Base-by-base conservation (phyloP, 2,888 invertebrate species). In the Drosophila koepferae region DNA sequence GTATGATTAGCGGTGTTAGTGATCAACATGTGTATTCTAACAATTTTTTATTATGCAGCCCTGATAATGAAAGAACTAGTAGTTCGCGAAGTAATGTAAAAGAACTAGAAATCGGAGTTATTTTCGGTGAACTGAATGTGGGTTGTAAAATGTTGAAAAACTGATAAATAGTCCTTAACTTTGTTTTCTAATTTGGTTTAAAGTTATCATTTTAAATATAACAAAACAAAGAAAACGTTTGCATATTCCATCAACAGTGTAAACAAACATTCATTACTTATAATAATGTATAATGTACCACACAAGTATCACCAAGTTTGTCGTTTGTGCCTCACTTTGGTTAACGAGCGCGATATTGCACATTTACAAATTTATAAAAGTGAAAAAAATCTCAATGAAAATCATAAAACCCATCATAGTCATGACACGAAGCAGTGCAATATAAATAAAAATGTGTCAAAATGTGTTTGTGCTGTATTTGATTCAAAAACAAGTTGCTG, bases 261-360 rank as follows among this genome's bases (percentile, higher is more conserved):
- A 61, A 60, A 58, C 44, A 77, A 74, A 70, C 71, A 68, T 43
- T 78, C 64, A 82, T 56, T 78, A 63, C 60, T 64, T 51, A 61
- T 73, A 96, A 96, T 96, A 95, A 97, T 97, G 97, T 96, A 96
- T 96, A 96, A 96, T 95, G 96, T 97, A 95, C 97, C 97, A 95
- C 96, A 96, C 95, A 97, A 97, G 95, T 97, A 97, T 95, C 96
- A 96, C 95, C 96, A 96, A 95, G 96, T 97, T 95, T 97, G 97
- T 96, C 97, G 97, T 95, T 96, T 97, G 95, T 97, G 97, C 96
- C 96, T 97, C 95, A 96, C 97, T 94, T 94, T 95, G 94, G 95
- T 95, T 93, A 95, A 94, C 94, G 95, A 95, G 94, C 94, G 95
- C 95, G 96, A 96, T 95, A 95, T 94, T 94, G 95, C 94, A 95